A percentile compares a stretch with the other conserved stretches of the same genome.
Evolutionary conservation across 2,888 invertebrate species (phyloP).

Genomic region (Aphodius sticticus): DNA sequence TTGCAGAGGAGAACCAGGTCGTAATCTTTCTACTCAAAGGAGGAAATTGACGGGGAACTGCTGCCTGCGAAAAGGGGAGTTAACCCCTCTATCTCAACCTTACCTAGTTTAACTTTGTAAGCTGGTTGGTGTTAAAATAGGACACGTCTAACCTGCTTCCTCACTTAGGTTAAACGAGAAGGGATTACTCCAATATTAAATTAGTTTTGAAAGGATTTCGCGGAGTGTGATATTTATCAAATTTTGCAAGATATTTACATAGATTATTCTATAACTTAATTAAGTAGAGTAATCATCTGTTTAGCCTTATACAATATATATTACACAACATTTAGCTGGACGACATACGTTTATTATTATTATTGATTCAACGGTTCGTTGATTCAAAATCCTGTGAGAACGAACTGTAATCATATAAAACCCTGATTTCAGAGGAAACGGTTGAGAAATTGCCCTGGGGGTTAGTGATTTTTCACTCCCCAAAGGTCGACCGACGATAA

Average conservation of each 20-base stretch:
- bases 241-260: no score
- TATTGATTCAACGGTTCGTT: no score
- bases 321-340: no score
- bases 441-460: not conserved
- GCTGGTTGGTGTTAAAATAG: not conserved
- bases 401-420: not conserved
- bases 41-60: not conserved
- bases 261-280: no score
- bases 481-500: not conserved
- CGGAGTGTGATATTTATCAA: not conserved
- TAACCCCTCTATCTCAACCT: not conserved
- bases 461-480: not conserved
- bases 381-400: not conserved
- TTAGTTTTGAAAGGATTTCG: not conserved
- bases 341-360: no score
- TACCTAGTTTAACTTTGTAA: conserved; percentile 4
- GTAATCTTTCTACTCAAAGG: not conserved
- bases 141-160: not conserved
- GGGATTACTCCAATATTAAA: not conserved
- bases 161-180: not conserved
- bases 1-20: not conserved
- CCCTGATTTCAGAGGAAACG: not conserved
- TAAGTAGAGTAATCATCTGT: no score
- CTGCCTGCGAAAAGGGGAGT: not conserved
- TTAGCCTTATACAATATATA: no score